A percentile compares a stretch with the other conserved stretches of the same genome.
phyloP scores from a whole-genome alignment of 2,888 invertebrate genomes.

The Drosophila cognata region DNA sequence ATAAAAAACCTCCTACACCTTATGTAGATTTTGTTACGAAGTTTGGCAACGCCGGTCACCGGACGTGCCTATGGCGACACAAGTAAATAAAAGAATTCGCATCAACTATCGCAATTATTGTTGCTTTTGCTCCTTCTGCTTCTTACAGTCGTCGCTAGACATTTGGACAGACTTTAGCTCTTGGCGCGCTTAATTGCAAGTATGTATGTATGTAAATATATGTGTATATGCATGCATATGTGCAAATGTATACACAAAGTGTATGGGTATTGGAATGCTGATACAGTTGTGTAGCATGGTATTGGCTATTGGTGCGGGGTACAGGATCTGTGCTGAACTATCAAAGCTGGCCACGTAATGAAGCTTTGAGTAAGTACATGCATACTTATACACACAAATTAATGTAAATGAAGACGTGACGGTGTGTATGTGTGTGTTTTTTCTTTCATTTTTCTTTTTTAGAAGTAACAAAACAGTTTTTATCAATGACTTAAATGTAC shows the following conservation, averaged over 20 bases:
- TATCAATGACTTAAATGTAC: slow-evolving; percentile 45
- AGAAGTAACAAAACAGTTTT: slow-evolving; percentile 66
- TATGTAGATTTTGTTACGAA: not conserved
- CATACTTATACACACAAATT: not conserved
- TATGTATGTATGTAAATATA: not conserved
- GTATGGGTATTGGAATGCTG: not conserved
- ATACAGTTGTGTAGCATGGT: not conserved
- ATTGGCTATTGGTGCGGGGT: not conserved
- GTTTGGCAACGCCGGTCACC: slow-evolving; percentile 3
- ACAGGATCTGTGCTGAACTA: not conserved
- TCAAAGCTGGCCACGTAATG: too few species aligned
- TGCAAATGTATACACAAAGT: not conserved
- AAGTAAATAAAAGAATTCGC: slow-evolving; percentile 44
- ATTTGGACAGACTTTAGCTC: not conserved
- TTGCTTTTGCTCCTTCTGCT: slow-evolving; percentile 8
- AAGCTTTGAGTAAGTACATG: not conserved
- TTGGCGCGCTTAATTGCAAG: too few species aligned
- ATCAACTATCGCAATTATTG: slow-evolving; percentile 16
- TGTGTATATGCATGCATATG: not conserved
- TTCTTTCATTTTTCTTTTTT: not conserved
- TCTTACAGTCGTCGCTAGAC: slow-evolving; percentile 1
- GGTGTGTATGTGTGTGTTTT: not conserved
- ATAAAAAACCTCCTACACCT: too few species aligned
- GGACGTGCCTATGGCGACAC: not conserved
- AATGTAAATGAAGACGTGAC: not conserved